These are phyloP conservation scores for Erannis defoliaria DNA, from an alignment of 2,888 invertebrate genomes.

Conservation along the genomic window DNA sequence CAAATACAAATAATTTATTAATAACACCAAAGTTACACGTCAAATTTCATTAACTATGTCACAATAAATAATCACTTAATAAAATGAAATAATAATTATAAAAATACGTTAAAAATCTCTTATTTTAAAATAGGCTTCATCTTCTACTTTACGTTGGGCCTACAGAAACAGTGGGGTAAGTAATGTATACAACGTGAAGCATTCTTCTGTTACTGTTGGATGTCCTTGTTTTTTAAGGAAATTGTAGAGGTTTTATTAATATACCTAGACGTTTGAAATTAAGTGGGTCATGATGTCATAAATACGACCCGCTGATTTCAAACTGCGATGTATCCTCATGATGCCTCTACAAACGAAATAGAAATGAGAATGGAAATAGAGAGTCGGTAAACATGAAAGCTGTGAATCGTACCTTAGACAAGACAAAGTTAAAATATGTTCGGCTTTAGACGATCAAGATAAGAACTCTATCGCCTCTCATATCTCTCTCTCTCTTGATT, in stretches of 20 bases:
- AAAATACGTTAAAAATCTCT: no score
- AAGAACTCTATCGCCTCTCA: no score
- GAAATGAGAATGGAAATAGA: not conserved
- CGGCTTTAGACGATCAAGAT: no score
- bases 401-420: not conserved
- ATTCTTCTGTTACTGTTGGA: not conserved
- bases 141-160: not conserved
- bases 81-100: no score
- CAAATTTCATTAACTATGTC: no score
- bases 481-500: no score
- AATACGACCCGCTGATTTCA: not conserved
- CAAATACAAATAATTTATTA: no score
- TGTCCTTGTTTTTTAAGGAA: conserved; percentile 2
- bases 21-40: no score
- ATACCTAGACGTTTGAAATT: conserved; percentile 4
- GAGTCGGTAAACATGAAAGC: not conserved
- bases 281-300: not conserved
- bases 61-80: no score
- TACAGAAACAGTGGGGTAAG: not conserved
- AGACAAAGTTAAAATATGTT: not conserved
- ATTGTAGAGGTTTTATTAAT: not conserved
- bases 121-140: no score
- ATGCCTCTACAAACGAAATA: not conserved
- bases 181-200: not conserved
- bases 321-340: not conserved